Evolutionary conservation across 2,888 invertebrate species (phyloP), one percentile per base, ranked within the genome.

Genomic region (Junonia oenone): DNA sequence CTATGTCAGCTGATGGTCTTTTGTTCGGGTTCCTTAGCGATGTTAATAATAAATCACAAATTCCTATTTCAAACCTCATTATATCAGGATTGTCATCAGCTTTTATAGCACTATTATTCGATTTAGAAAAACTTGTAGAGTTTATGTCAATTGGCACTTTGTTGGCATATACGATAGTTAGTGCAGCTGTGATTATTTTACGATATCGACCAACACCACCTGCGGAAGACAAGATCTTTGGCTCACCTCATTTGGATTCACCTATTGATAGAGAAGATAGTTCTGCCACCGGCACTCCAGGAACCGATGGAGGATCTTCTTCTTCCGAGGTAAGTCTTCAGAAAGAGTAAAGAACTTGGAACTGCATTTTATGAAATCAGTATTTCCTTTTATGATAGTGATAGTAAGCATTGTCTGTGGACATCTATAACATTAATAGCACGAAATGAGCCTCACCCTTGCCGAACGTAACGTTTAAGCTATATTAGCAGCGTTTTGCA

Each of bases 111-210:
- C 82, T 98, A 37, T 77, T 97, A 33, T 96, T 98, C 71, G 97
- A 98, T 81, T 91, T 98, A 65, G 94, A 96, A 67, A 97, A 97
- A 65, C 88, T 98, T 38, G 97, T 98, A 0, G 97, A 98, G 75
- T 97, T 98, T 75, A 97, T 98, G 96, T 97, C 97, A 1, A 98
- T 98, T 70, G 96, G 96, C 0, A 97, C 96, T 0, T 88, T 97
- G 49, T 80, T 97, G 67, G 97, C 97, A 0, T 98, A 98, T 76
- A 97, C 97, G 1, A 97, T 98, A 61, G 98, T 98, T 2, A 96
- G 97, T 63, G 96, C 96, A 11, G 95, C 96, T 59, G 96, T 98
- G 5, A 96, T 98, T 52, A 94, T 98, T 47, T 84, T 98, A 51
- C 92, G 97, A 45, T 97, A 97, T 62, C 91, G 94, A 2, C 95